Percentiles rank a stretch among this genome's conserved stretches.
Evolutionary conservation across 23 tunicate genomes (phyloP).

Genomic region (Halocynthia aurantium): DNA sequence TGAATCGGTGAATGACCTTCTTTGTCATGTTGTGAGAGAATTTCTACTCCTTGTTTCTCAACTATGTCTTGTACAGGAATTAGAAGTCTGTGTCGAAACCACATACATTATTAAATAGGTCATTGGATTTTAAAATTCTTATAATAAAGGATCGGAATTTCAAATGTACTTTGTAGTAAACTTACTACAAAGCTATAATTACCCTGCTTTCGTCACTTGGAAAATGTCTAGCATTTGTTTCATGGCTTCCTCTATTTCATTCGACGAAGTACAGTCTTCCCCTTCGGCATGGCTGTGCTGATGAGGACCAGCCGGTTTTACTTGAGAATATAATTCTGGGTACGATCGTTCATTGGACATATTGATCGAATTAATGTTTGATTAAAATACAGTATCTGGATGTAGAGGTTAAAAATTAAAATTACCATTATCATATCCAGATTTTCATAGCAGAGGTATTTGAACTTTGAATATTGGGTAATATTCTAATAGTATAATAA

Average conservation of each 20-base stretch:
- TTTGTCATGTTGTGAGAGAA: slow-evolving; percentile 67
- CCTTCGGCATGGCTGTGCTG: not conserved
- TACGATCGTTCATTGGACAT: too few relatives aligned
- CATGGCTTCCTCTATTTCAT: slow-evolving; percentile 4
- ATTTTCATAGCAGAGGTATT: too few relatives aligned
- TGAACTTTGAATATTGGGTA: too few relatives aligned
- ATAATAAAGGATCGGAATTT: not conserved
- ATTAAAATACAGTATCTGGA: too few relatives aligned
- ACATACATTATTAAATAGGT: not conserved
- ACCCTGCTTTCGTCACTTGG: slow-evolving; percentile 78
- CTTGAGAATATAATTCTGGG: too few relatives aligned
- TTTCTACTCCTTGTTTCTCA: slow-evolving; percentile 67
- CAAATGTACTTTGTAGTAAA: not conserved
- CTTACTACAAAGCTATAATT: not conserved
- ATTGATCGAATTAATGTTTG: too few relatives aligned
- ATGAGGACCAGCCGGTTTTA: too few relatives aligned
- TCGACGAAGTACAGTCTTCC: not conserved
- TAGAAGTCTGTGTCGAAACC: slow-evolving; percentile 35
- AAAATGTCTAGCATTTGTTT: slow-evolving; percentile 50
- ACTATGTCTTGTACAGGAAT: slow-evolving; percentile 92
- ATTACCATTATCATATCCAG: too few relatives aligned
- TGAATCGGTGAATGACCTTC: slow-evolving; percentile 99
- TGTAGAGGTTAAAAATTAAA: too few relatives aligned
- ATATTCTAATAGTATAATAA: too few relatives aligned
- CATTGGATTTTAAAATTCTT: not conserved